Percentiles rank a stretch among this genome's conserved stretches.
These are phyloP conservation scores for Rhodinocichla rosea DNA, from an alignment of 2,113 vertebrate species.

Conservation along the genomic window DNA sequence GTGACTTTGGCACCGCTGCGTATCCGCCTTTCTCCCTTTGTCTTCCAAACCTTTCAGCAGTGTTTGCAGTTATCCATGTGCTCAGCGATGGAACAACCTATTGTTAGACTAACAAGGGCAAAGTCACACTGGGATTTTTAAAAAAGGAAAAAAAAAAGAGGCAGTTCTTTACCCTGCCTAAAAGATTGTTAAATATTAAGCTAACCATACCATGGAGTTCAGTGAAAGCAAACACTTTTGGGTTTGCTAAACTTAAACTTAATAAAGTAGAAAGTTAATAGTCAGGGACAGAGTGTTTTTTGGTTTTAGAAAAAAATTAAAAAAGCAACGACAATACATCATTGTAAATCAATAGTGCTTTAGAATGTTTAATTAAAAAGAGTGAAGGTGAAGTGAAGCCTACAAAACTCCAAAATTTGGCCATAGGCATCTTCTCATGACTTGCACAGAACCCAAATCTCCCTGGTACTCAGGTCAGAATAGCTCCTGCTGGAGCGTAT, in stretches of 20 bases:
- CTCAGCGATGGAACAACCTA: constrained; percentile 45
- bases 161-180: constrained; percentile 18
- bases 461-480: not conserved
- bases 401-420: not conserved
- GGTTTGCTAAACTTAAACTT: constrained; percentile 28
- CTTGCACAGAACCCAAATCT: not conserved
- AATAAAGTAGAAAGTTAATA: constrained; percentile 39
- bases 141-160: not conserved
- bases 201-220: constrained; percentile 17
- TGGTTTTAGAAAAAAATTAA: not conserved
- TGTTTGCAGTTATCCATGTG: constrained; percentile 61
- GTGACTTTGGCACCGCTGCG: not conserved
- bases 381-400: not conserved
- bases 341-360: not conserved
- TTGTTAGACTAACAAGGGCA: constrained; percentile 52
- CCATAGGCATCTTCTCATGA: not conserved
- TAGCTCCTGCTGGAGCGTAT: not conserved
- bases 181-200: constrained; percentile 62
- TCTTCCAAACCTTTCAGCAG: not conserved
- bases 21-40: constrained; percentile 44
- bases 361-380: not conserved
- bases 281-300: not conserved
- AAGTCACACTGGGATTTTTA: constrained; percentile 45
- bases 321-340: not conserved
- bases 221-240: constrained; percentile 35